phyloP scores from a whole-genome alignment of 2,797 vertebrate species.

The Buceros bicornis region DNA sequence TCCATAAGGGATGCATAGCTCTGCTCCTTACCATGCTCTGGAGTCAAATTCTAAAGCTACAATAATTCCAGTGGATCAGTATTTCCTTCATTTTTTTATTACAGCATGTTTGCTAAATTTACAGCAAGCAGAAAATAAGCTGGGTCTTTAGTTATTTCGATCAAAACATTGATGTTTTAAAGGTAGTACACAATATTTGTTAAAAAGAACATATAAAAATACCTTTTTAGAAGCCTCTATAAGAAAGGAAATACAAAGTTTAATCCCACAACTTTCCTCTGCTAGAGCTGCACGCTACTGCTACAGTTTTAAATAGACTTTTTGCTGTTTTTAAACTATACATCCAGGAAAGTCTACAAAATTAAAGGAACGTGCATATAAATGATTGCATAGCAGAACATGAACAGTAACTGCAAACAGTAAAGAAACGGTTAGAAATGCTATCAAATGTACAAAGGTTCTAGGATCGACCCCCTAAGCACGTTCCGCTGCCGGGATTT shows the following conservation, averaged over 20 bases:
- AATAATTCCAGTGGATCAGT: slow-evolving; percentile 83
- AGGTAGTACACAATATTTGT: slow-evolving; percentile 84
- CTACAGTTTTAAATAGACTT: slow-evolving; percentile 84
- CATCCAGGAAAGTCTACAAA: slow-evolving; percentile 84
- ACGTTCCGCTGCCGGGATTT: slow-evolving; percentile 70
- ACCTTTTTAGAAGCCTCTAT: slow-evolving; percentile 87
- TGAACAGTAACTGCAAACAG: slow-evolving; percentile 84
- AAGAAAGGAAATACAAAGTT: slow-evolving; percentile 88
- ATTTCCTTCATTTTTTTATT: slow-evolving; percentile 87
- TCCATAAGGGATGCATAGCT: slow-evolving; percentile 37
- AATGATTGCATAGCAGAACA: slow-evolving; percentile 88
- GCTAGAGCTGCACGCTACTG: slow-evolving; percentile 84
- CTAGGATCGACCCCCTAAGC: slow-evolving; percentile 74
- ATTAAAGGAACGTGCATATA: slow-evolving; percentile 84
- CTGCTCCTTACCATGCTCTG: slow-evolving; percentile 68
- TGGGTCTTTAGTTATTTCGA: slow-evolving; percentile 81
- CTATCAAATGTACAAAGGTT: slow-evolving; percentile 82
- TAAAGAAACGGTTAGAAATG: slow-evolving; percentile 80
- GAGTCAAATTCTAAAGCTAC: slow-evolving; percentile 79
- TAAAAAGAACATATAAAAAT: slow-evolving; percentile 88
- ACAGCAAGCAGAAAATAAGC: slow-evolving; percentile 86
- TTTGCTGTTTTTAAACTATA: slow-evolving; percentile 83
- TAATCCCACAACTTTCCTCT: slow-evolving; percentile 84
- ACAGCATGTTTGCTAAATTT: slow-evolving; percentile 85
- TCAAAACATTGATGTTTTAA: slow-evolving; percentile 84